Evolutionary conservation across 2,113 vertebrate genomes (phyloP).

Genomic region (Pyxicephalus adspersus): DNA sequence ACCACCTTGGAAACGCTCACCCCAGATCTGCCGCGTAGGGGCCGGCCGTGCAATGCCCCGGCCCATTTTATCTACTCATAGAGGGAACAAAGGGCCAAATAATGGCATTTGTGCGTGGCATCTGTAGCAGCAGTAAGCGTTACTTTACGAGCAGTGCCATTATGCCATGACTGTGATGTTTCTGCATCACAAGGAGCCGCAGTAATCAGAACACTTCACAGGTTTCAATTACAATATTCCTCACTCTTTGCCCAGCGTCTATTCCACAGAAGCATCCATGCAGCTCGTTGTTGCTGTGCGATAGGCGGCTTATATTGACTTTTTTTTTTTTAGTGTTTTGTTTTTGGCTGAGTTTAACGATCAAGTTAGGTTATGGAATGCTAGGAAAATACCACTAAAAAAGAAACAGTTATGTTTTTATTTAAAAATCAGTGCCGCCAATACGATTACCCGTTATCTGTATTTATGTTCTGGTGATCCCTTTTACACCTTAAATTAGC

Average conservation of each 20-base stretch:
- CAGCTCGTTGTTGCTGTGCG: too few species aligned
- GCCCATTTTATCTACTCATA: conserved; percentile 10
- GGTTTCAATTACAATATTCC: background rate
- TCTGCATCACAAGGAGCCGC: background rate
- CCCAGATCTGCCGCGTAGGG: background rate
- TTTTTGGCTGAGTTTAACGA: too few species aligned
- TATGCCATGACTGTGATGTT: background rate
- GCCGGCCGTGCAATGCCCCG: background rate
- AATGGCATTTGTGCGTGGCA: conserved; percentile 37
- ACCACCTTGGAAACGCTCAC: conserved; percentile 6
- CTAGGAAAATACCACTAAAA: too few species aligned
- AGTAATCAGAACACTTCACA: conserved; percentile 7
- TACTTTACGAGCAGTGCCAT: conserved; percentile 10
- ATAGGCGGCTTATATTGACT: too few species aligned
- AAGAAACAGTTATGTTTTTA: too few species aligned
- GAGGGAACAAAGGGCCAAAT: background rate
- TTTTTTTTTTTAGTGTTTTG: too few species aligned
- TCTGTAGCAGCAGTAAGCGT: conserved; percentile 15
- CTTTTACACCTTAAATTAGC: too few species aligned
- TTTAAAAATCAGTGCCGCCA: too few species aligned
- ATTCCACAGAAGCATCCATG: too few species aligned
- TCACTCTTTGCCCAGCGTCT: background rate
- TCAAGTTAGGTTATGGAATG: too few species aligned
- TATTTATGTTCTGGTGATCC: too few species aligned
- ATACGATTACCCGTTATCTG: too few species aligned